phyloP scores from a whole-genome alignment of 2,113 vertebrate species.

The Lichenostomus cassidix region DNA sequence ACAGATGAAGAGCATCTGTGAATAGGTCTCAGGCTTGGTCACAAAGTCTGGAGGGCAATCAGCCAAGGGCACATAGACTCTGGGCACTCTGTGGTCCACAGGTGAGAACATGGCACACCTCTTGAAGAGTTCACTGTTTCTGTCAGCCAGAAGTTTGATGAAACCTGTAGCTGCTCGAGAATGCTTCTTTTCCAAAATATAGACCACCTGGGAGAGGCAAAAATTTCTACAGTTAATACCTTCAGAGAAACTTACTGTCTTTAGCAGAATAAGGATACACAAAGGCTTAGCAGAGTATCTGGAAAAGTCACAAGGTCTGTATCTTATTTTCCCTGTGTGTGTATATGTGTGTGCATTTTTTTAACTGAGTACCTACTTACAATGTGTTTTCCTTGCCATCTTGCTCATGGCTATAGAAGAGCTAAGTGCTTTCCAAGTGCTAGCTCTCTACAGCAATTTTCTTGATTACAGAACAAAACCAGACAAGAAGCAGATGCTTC shows the following conservation, averaged over 20 bases:
- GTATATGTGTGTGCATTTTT: background rate
- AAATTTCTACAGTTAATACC: background rate
- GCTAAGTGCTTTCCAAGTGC: constrained; percentile 38
- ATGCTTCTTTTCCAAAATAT: constrained; percentile 92
- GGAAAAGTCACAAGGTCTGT: background rate
- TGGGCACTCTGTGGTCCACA: constrained; percentile 91
- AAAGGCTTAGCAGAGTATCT: background rate
- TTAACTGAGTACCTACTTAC: constrained; percentile 2
- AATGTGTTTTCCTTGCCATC: constrained; percentile 31
- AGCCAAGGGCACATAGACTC: constrained; percentile 84
- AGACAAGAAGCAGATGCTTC: constrained; percentile 63
- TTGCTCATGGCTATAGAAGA: constrained; percentile 44
- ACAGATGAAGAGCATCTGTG: constrained; percentile 88
- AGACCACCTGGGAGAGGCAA: constrained; percentile 85
- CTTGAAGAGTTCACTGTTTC: constrained; percentile 81
- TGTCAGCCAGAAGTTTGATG: constrained; percentile 89
- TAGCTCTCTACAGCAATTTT: constrained; percentile 55
- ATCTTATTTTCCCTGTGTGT: background rate
- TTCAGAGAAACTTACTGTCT: background rate
- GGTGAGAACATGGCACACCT: constrained; percentile 91
- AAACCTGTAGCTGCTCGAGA: constrained; percentile 90
- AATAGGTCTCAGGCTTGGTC: constrained; percentile 81
- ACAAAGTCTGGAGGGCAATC: constrained; percentile 88
- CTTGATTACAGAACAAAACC: constrained; percentile 69
- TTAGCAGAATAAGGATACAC: background rate